Evolutionary conservation across 2,888 invertebrate species (phyloP).

Genomic region (Dione juno): DNA sequence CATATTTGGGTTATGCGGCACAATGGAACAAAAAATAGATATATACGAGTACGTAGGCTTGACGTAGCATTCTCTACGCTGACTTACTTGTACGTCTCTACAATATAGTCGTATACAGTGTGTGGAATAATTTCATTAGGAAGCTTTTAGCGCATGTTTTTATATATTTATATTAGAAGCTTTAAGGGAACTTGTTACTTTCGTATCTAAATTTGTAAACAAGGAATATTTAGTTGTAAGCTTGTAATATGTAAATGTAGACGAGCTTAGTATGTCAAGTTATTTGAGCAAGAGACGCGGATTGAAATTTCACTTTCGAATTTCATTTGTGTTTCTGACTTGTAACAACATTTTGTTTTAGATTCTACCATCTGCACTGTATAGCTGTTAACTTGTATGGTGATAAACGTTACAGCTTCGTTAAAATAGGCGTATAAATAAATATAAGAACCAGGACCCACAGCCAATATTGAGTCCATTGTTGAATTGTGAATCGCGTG

Average conservation of each 20-base stretch:
- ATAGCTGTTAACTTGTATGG: no score
- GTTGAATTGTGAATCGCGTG: no score
- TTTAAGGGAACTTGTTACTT: neutral
- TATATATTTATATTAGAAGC: neutral
- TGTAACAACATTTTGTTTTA: no score
- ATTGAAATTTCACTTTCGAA: no score
- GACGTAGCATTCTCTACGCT: conserved; percentile 33
- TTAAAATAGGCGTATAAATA: no score
- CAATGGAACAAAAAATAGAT: conserved; percentile 44
- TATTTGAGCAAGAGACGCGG: no score
- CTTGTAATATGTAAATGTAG: neutral
- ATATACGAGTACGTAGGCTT: conserved; percentile 9
- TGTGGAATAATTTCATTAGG: conserved; percentile 9
- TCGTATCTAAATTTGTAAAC: neutral
- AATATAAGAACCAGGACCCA: no score
- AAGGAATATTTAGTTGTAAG: neutral
- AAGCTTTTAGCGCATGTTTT: neutral
- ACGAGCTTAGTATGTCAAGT: no score
- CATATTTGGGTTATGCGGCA: conserved; percentile 45
- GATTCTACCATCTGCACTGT: no score
- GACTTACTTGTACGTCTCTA: conserved; percentile 14
- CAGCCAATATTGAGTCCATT: no score
- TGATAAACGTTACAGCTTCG: no score
- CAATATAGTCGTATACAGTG: neutral
- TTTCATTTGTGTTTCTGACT: no score